Evolutionary conservation across 2,888 invertebrate species (phyloP), one percentile per base, ranked within the genome.

Genomic region (Augochlorella aurata): DNA sequence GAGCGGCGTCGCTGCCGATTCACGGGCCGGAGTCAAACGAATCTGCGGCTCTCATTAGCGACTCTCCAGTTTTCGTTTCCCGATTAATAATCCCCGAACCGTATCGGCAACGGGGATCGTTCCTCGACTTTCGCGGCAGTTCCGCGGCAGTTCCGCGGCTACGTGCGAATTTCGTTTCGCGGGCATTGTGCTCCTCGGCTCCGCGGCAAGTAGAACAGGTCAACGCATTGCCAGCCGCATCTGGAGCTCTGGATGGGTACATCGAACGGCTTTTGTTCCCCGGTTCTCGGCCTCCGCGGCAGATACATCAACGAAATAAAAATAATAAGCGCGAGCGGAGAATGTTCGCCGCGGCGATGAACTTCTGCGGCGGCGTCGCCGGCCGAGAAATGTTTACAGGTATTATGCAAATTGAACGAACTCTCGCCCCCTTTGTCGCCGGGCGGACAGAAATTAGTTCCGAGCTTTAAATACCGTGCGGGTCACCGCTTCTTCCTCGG

Each of bases 171-270:
- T 58, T 58, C 38, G 38, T 38, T 38, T 38, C 38, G 58, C 58
- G 24, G 24, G 16, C 24, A 61, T 61, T 61, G 61, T 29, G 61
- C 14, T 38, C 5, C 38, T 2, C 38, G 38, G 38, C 38, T 5
- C 38, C 38, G 38, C 38, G 38, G 38, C 38, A 38, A 54, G 67
- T 81, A 44, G 81, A 71, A 80, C 61, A 74, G 67, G 47, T 74
- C n/a, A n/a, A 74, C 58, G 67, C 24, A 38, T 67, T n/a, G 8
- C 14, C 38, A 29, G 61, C 8, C 66, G 24, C 14, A 24, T 44
- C 16, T 58, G 5, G 24, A 69, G 58, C 24, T 47, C 49, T 21
- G 38, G 47, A 47, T 61, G 47, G 29, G 29, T 29, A 50, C 24
- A 70, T 67, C n/a, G 66, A 74, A 50, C n/a, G 54, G 29, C 29